Percentiles rank a stretch among this genome's conserved stretches.
These are phyloP conservation scores for Aurelia aurita DNA, from an alignment of 30 jellyfish, hydroid and myxozoan species.

Conservation along the genomic window DNA sequence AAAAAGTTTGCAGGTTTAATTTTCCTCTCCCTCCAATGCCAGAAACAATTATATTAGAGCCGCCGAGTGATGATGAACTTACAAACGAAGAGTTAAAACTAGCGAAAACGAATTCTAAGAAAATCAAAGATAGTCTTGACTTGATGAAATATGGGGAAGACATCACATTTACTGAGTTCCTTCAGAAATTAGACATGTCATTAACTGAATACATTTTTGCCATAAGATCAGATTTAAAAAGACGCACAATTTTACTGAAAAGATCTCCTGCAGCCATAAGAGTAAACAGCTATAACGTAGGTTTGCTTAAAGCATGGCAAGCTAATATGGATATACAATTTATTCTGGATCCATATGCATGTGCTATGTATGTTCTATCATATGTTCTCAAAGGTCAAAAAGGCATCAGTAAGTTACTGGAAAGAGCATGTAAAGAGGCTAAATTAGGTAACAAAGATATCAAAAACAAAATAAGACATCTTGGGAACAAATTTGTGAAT, in stretches of 20 bases:
- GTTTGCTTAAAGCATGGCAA: slow-evolving; percentile 32
- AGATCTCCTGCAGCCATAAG: neutral
- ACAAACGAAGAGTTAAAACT: neutral
- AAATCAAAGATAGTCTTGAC: neutral
- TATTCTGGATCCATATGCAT: slow-evolving; percentile 45
- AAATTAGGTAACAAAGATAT: neutral
- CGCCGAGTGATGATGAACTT: neutral
- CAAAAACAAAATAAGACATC: slow-evolving; percentile 5
- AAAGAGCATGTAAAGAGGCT: neutral
- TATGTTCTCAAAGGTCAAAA: slow-evolving; percentile 20
- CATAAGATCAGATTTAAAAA: neutral
- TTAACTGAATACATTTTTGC: neutral
- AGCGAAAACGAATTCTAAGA: neutral
- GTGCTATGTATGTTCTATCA: slow-evolving; percentile 30
- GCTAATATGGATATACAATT: too few relatives aligned
- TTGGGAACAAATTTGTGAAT: slow-evolving; percentile 47
- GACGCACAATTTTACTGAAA: neutral
- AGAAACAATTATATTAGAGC: slow-evolving; percentile 7
- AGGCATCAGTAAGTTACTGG: slow-evolving; percentile 17
- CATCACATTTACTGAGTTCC: slow-evolving; percentile 9
- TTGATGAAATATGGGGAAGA: slow-evolving; percentile 25
- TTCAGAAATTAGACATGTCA: neutral
- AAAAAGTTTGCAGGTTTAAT: slow-evolving; percentile 46
- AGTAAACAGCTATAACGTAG: slow-evolving; percentile 3
- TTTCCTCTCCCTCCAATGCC: slow-evolving; percentile 53